phyloP scores from a whole-genome alignment of 2,113 vertebrate genomes.

The Albula goreensis region DNA sequence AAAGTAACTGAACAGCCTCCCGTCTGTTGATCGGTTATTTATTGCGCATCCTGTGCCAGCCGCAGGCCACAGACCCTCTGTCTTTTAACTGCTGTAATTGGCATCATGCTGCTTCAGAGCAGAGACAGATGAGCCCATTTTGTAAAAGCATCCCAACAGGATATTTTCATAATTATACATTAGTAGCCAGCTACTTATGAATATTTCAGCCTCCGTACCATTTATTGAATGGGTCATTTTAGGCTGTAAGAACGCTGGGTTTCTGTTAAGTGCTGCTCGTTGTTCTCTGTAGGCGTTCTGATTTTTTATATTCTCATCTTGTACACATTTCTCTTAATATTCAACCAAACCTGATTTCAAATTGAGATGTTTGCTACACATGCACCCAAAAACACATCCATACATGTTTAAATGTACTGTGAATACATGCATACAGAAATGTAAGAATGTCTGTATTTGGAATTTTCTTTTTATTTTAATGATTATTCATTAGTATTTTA shows the following conservation, averaged over 20 bases:
- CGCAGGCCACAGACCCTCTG: slow-evolving; percentile 66
- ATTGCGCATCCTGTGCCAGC: slow-evolving; percentile 65
- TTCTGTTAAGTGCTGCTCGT: not conserved
- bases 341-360: too few species aligned
- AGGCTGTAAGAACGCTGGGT: not conserved
- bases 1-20: slow-evolving; percentile 68
- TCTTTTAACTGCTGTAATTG: slow-evolving; percentile 76
- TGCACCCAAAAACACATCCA: too few species aligned
- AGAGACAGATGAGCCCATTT: slow-evolving; percentile 64
- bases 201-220: slow-evolving; percentile 14
- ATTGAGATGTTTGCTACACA: too few species aligned
- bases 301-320: too few species aligned
- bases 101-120: slow-evolving; percentile 70
- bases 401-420: too few species aligned
- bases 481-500: too few species aligned
- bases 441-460: too few species aligned
- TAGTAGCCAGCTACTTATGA: slow-evolving; percentile 32
- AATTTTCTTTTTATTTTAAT: too few species aligned
- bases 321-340: too few species aligned
- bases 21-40: slow-evolving; percentile 73
- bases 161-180: slow-evolving; percentile 34
- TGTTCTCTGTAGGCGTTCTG: too few species aligned
- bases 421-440: too few species aligned
- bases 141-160: slow-evolving; percentile 49
- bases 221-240: not conserved